Evolutionary conservation across 2,113 vertebrate genomes (phyloP).

Genomic region (Hydrolagus affinis): DNA sequence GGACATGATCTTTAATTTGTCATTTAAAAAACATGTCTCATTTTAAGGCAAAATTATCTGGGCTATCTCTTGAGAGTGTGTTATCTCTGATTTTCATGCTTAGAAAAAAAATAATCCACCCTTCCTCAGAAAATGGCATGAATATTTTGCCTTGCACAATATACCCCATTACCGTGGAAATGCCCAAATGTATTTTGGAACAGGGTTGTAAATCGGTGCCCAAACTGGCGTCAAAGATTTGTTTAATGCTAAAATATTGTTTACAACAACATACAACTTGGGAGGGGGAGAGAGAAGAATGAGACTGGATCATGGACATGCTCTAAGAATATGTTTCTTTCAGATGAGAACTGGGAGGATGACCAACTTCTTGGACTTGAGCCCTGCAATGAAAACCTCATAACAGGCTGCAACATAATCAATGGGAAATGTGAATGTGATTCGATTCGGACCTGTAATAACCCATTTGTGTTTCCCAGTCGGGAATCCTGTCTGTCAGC

Average conservation of each 20-base stretch:
- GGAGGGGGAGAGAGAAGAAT: too few relatives aligned
- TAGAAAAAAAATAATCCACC: too few relatives aligned
- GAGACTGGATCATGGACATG: background rate
- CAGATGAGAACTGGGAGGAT: constrained; percentile 85
- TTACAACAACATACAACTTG: constrained; percentile 2
- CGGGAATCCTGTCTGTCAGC: constrained; percentile 71
- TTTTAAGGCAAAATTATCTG: too few relatives aligned
- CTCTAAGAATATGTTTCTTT: constrained; percentile 43
- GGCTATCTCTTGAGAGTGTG: too few relatives aligned
- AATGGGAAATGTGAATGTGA: constrained; percentile 76
- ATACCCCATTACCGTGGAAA: too few relatives aligned
- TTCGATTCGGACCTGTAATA: constrained; percentile 77
- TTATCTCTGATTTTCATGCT: too few relatives aligned
- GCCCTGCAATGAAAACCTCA: constrained; percentile 81
- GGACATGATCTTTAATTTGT: too few relatives aligned
- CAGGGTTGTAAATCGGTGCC: background rate
- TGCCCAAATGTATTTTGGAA: background rate
- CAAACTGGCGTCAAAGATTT: constrained; percentile 5
- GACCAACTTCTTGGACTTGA: constrained; percentile 82
- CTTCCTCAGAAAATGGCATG: too few relatives aligned
- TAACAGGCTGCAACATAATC: constrained; percentile 84
- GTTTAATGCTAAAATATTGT: background rate
- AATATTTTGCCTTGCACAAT: too few relatives aligned
- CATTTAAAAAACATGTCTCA: too few relatives aligned
- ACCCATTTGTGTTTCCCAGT: constrained; percentile 77